Evolutionary conservation across 2,113 vertebrate genomes (phyloP), one percentile per base, ranked within the genome.

Genomic region (Saiga tatarica): DNA sequence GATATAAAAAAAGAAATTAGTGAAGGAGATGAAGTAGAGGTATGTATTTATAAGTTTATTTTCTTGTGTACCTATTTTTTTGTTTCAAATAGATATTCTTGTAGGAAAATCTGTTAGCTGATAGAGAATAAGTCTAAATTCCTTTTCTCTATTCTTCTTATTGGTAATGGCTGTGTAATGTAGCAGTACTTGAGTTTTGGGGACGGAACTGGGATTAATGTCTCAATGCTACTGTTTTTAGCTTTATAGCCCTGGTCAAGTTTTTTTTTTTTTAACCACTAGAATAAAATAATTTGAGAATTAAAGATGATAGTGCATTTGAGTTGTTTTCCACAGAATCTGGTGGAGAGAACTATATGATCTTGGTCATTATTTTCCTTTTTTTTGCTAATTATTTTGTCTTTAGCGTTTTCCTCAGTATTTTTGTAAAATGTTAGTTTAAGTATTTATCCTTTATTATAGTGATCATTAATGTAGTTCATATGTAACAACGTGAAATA

Each of bases 1-100:
- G 99, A 99, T 91, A 99, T 98, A 97, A 99, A 99, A 99, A 99
- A 99, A 93, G 99, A 99, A 97, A 99, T 99, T 4, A 99, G 99
- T 91, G 99, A 99, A 99, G 99, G 99, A 96, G 99, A 99, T 98
- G 99, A 99, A 97, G 99, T 99, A 98, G 99, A 99, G 99, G 99
- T 99, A 98, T 98, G 99, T 98, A 64, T 82, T 92, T 60, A 52
- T 87, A 92, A 67, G 67, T 82, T 97, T 81, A 33, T 95, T 96
- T 93, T 36, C 47, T 83, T 95, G 9, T 81, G 26, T 94, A 6
- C 10, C 16, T 88, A 12, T 74, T 30, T 50, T 89, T 79, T 85
- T 50, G 14, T 93, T 92, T 57, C 47, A 86, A 76, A 45, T 95
- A 93, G 88, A 76, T 95, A 82, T 55, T 71, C 42, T 90, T 78